A percentile compares a stretch with the other conserved stretches of the same genome.
Conservation (phyloP, 2,797 vertebrate genomes). For the Molothrus ater region DNA sequence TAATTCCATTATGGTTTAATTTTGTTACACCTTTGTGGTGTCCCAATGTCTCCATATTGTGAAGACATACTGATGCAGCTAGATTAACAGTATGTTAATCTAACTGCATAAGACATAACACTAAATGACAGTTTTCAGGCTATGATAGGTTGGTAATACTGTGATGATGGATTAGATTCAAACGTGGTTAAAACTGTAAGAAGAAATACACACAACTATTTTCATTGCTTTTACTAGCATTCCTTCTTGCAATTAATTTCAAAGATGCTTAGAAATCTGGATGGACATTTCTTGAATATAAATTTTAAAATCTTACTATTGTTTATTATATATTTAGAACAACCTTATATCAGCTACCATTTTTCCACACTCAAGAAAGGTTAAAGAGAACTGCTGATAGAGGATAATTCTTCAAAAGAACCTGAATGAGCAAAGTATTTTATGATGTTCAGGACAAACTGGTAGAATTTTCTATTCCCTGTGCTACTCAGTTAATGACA, state of each 20-base stretch:
- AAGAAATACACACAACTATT: not conserved
- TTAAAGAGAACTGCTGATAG: not conserved
- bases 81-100: not conserved
- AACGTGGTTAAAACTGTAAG: not conserved
- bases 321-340: not conserved
- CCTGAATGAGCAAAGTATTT: not conserved
- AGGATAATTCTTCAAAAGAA: not conserved
- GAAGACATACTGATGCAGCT: not conserved
- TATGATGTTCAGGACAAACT: not conserved
- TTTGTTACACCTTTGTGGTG: not conserved
- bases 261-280: not conserved
- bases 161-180: not conserved
- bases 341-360: not conserved
- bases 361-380: not conserved
- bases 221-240: not conserved
- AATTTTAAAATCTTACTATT: not conserved
- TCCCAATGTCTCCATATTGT: not conserved
- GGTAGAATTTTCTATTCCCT: not conserved
- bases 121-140: not conserved
- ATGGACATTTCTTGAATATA: not conserved
- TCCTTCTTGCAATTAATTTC: not conserved
- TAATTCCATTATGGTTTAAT: not conserved
- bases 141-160: not conserved
- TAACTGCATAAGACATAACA: not conserved
- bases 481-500: not conserved